These are phyloP conservation scores for Chamaea fasciata DNA, from an alignment of 2,113 vertebrate genomes.

Conservation along the genomic window DNA sequence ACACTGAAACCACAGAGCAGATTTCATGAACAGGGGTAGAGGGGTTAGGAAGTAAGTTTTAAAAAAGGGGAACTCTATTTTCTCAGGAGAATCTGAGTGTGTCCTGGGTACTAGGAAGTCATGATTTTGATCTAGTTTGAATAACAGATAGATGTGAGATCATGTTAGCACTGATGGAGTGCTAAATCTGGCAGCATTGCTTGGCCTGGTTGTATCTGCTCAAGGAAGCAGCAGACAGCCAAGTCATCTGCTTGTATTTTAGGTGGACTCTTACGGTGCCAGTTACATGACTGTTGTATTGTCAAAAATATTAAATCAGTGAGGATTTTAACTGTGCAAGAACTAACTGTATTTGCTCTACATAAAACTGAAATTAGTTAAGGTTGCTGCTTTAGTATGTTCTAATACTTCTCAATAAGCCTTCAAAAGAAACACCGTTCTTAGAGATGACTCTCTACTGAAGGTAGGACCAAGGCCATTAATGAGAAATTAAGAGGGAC, in stretches of 20 bases:
- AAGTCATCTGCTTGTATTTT: not conserved
- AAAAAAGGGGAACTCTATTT: not conserved
- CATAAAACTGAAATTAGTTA: not conserved
- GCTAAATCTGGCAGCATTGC: not conserved
- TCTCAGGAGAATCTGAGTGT: not conserved
- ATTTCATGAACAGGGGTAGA: not conserved
- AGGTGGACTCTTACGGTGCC: not conserved
- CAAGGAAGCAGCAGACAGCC: not conserved
- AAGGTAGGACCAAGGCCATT: not conserved
- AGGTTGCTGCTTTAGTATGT: not conserved
- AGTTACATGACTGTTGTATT: not conserved
- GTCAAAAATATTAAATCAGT: not conserved
- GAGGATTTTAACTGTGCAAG: not conserved
- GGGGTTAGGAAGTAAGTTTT: not conserved
- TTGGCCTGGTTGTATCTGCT: not conserved
- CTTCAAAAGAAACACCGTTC: not conserved
- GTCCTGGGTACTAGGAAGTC: not conserved
- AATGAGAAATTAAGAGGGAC: not conserved
- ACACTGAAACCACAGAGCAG: not conserved
- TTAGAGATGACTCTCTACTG: not conserved
- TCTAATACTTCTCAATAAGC: not conserved
- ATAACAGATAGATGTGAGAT: not conserved
- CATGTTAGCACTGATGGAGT: accelerated
- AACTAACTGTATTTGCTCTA: not conserved
- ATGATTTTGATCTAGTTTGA: not conserved